Base-by-base conservation (phyloP, 2,797 vertebrate genomes). In the Alcedo atthis region DNA sequence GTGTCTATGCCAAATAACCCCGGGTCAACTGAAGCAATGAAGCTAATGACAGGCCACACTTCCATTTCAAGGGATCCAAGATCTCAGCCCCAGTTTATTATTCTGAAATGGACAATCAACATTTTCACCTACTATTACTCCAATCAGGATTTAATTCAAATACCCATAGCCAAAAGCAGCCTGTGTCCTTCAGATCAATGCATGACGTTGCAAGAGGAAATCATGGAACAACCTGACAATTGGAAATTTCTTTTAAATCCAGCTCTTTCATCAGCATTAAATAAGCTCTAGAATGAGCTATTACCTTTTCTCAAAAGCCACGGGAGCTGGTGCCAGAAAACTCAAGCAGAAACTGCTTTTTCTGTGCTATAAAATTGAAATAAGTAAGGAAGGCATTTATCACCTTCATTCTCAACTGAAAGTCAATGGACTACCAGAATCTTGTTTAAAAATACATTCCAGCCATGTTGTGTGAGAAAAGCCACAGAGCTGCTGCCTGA, bases 371-470 rank as follows among this genome's bases (percentile, higher is more conserved):
- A 91, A 91, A 93, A 92, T 67, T 42, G 54, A 81, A 90, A 66
- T 77, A 87, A 73, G 70, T 20, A 82, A 81, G 63, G 58, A 25
- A 90, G 42, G 79, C 78, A 94, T 96, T 94, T 88, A 91, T 91
- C 87, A 93, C 58, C 53, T 81, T 91, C 71, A 57, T 55, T 88
- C 68, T 86, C 42, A 88, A 24, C 59, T 77, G 55, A 88, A 95
- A 93, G 81, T 85, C 78, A 71, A 18, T 12, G 46, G 61, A 74
- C 45, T 85, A 67, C 49, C 53, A 63, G 32, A 86, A 61, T 18
- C 30, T 45, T 63, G 7, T 86, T 91, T 73, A 77, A 74, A 86
- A 88, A 64, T 35, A 69, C 32, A 55, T n/a, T 86, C 15, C 33
- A 5, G 70, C 42, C 42, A 9, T 30, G 10, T 4, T 57, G 32